Evolutionary conservation across 2,888 invertebrate genomes (phyloP).

Genomic region (Escarpia spicata): DNA sequence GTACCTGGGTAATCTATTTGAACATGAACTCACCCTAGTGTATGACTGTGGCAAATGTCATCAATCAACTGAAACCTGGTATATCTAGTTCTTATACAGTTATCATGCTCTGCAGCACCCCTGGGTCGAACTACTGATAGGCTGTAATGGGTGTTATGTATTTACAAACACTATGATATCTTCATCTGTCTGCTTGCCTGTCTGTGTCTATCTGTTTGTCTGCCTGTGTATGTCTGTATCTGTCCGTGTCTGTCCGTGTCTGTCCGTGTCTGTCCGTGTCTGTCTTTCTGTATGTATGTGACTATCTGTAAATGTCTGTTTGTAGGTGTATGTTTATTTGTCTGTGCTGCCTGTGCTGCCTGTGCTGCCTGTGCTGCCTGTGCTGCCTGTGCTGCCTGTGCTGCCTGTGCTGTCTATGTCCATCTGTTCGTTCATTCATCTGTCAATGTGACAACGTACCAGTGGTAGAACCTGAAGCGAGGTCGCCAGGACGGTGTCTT

Average conservation of each 20-base stretch:
- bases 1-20: not conserved
- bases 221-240: no score
- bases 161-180: not conserved
- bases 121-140: not conserved
- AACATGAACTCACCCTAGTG: not conserved
- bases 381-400: no score
- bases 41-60: not conserved
- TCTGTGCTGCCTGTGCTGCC: no score
- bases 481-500: slow-evolving; percentile 96
- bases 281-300: no score
- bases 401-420: no score
- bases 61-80: not conserved
- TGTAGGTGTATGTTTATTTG: no score
- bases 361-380: no score
- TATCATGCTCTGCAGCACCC: not conserved
- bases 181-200: not conserved
- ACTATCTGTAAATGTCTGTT: no score
- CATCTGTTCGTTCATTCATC: no score
- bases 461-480: slow-evolving; percentile 97
- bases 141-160: not conserved
- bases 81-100: not conserved
- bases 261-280: no score
- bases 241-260: no score
- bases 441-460: slow-evolving; percentile 70
- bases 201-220: no score